Conservation (phyloP, 1,140 invertebrate species). For the Drosophila paulistorum region DNA sequence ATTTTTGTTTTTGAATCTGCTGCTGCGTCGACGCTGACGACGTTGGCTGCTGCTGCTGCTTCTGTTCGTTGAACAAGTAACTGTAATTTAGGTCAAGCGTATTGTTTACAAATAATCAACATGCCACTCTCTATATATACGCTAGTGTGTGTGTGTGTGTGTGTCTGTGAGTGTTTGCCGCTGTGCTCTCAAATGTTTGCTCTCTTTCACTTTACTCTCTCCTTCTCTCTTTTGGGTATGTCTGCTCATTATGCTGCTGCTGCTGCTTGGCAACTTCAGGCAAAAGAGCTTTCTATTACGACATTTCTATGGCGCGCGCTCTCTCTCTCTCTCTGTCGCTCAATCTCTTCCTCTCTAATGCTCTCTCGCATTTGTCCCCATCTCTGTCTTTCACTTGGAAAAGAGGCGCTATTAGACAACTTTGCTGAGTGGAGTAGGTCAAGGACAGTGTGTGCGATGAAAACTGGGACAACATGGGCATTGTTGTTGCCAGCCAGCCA, state of each 20-base stretch:
- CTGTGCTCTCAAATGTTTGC: constrained; percentile 42
- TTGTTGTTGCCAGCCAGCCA: constrained; percentile 62
- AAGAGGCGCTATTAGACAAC: constrained; percentile 72
- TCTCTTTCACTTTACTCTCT: constrained; percentile 17
- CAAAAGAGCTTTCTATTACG: constrained; percentile 76
- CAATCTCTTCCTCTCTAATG: constrained; percentile 27
- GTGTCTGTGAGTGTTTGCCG: constrained; percentile 18
- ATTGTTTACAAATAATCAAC: constrained; percentile 83
- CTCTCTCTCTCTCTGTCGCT: constrained; percentile 32
- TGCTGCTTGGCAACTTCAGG: constrained; percentile 59
- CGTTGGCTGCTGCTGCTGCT: neutral
- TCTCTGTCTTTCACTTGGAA: constrained; percentile 35
- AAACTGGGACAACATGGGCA: constrained; percentile 81
- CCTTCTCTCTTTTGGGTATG: constrained; percentile 11
- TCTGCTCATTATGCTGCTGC: constrained; percentile 52
- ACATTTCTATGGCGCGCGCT: constrained; percentile 58
- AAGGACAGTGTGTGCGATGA: constrained; percentile 80
- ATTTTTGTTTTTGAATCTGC: constrained; percentile 53
- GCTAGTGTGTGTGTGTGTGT: constrained; percentile 7
- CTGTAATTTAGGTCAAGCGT: constrained; percentile 83
- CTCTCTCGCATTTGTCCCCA: neutral
- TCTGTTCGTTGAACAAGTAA: constrained; percentile 65
- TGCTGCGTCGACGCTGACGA: neutral
- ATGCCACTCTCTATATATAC: constrained; percentile 29
- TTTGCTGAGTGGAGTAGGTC: constrained; percentile 82